Evolutionary conservation across 2,113 vertebrate genomes (phyloP).

Genomic region (Carassius gibelio): DNA sequence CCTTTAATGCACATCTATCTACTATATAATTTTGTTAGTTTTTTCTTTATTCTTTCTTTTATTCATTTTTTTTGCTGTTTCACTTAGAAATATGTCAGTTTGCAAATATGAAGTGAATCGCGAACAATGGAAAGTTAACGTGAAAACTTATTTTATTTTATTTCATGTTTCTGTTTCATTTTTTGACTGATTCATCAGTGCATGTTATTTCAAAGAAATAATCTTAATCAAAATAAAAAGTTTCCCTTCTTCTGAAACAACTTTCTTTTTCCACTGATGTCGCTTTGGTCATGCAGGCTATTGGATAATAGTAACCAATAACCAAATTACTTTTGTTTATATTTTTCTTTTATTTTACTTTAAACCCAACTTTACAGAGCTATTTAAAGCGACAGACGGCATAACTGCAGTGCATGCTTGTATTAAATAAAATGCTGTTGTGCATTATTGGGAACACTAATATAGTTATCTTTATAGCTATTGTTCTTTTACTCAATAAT

Average conservation of each 20-base stretch:
- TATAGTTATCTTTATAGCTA: neutral
- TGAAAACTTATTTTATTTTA: neutral
- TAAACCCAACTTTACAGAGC: neutral
- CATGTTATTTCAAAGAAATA: too few relatives aligned
- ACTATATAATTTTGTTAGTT: neutral
- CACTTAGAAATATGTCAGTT: too few relatives aligned
- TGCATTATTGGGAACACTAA: neutral
- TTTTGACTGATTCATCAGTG: neutral
- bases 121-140: neutral
- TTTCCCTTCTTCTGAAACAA: too few relatives aligned
- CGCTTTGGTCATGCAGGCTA: too few relatives aligned
- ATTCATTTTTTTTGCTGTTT: neutral
- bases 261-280: too few relatives aligned
- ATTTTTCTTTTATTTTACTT: neutral
- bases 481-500: neutral
- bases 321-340: neutral
- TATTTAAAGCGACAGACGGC: neutral
- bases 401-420: neutral
- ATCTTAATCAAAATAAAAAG: too few relatives aligned
- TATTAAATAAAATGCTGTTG: neutral
- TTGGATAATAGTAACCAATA: too few relatives aligned
- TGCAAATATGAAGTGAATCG: too few relatives aligned
- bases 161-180: neutral
- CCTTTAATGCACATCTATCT: neutral
- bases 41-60: neutral